Evolutionary conservation across 2,888 invertebrate species (phyloP).

Genomic region (Diarsia mendica): DNA sequence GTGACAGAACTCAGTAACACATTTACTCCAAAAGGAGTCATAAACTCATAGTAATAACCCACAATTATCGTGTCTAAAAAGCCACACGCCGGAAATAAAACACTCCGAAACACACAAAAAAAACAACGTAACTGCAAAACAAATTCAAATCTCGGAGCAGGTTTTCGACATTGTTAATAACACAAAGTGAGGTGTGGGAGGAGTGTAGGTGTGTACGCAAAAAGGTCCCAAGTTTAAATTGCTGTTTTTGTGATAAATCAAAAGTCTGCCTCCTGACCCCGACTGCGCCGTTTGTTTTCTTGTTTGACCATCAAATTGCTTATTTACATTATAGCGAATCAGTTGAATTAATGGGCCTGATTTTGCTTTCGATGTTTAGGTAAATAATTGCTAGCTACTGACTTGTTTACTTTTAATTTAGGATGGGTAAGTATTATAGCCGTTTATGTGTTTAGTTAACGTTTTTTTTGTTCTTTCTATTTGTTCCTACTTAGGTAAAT

Average conservation of each 20-base stretch:
- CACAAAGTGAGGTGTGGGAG: conserved; percentile 67
- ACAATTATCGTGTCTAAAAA: conserved; percentile 17
- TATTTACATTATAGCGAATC: conserved; percentile 72
- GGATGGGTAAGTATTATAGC: too few relatives aligned
- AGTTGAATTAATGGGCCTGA: conserved; percentile 55
- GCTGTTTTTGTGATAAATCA: conserved; percentile 79
- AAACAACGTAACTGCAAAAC: conserved; percentile 62
- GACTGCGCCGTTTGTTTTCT: conserved; percentile 64
- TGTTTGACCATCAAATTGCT: conserved; percentile 70
- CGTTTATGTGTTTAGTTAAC: too few relatives aligned
- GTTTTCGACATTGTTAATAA: conserved; percentile 75
- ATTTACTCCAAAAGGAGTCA: not conserved
- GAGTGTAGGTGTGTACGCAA: conserved; percentile 73
- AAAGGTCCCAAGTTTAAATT: conserved; percentile 72
- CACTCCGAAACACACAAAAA: conserved; percentile 22
- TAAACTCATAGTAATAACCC: not conserved
- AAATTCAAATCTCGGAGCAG: conserved; percentile 70
- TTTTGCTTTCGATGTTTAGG: conserved; percentile 45
- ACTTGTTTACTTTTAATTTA: too few relatives aligned
- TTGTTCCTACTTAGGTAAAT: too few relatives aligned
- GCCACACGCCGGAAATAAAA: conserved; percentile 60
- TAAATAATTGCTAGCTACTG: not conserved
- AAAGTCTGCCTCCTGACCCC: conserved; percentile 62
- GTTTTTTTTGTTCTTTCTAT: too few relatives aligned
- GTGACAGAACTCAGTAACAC: not conserved